Conservation (phyloP, 2,888 invertebrate genomes). For the Corbicula japonica region DNA sequence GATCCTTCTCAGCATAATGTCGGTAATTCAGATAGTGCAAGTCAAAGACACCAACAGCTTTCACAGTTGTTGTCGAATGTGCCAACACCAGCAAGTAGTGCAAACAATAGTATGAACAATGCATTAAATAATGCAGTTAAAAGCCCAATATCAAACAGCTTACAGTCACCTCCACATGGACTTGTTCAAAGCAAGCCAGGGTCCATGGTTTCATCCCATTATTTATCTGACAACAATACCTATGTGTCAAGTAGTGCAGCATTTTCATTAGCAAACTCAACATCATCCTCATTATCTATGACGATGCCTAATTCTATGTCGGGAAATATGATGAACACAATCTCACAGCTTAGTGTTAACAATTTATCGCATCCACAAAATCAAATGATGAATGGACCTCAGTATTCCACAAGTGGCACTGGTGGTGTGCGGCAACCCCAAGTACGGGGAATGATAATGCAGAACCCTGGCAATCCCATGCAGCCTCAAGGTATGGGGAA, state of each 20-base stretch:
- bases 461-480: constrained; percentile 66
- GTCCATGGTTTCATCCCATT: constrained; percentile 65
- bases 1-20: constrained; percentile 62
- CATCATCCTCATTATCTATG: constrained; percentile 62
- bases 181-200: constrained; percentile 69
- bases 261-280: constrained; percentile 63
- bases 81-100: constrained; percentile 79
- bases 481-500: constrained; percentile 46
- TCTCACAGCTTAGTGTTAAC: constrained; percentile 56
- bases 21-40: constrained; percentile 73
- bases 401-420: constrained; percentile 75
- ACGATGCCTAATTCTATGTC: constrained; percentile 57
- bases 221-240: constrained; percentile 60
- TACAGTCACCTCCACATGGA: constrained; percentile 82
- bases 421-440: constrained; percentile 69
- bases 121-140: constrained; percentile 78
- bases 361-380: constrained; percentile 69
- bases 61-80: constrained; percentile 80
- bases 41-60: constrained; percentile 80
- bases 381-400: constrained; percentile 85
- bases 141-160: constrained; percentile 80
- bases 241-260: constrained; percentile 75
- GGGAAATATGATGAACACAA: constrained; percentile 59
- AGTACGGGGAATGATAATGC: constrained; percentile 69
- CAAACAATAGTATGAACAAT: constrained; percentile 77